A percentile compares a stretch with the other conserved stretches of the same genome.
phyloP scores from a whole-genome alignment of 92 coral and sea anemone genomes.

The Palythoa caribaeorum region DNA sequence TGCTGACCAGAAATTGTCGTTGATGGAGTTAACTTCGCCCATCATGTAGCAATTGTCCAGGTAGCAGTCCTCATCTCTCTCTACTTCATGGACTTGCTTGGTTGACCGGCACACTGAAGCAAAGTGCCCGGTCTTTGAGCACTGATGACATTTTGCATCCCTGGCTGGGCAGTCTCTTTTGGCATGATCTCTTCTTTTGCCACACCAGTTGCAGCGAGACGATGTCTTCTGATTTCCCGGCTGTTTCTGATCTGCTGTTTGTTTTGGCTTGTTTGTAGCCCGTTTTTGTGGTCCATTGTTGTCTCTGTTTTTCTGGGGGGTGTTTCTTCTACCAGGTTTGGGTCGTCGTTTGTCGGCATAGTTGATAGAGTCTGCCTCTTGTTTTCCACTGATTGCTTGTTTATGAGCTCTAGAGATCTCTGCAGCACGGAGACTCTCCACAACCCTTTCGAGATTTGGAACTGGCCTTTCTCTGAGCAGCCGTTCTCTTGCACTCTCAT shows the following conservation, averaged over 20 bases:
- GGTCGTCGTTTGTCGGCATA: not conserved
- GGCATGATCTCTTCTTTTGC: slow-evolving; percentile 22
- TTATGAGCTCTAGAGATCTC: not conserved
- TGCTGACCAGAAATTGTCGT: slow-evolving; percentile 38
- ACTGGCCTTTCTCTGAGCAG: slow-evolving; percentile 51
- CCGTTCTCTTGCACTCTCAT: slow-evolving; percentile 54
- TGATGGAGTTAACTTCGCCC: not conserved
- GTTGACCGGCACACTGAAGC: slow-evolving; percentile 24
- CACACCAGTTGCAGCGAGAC: not conserved
- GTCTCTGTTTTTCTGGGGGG: slow-evolving; percentile 5
- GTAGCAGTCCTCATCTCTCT: slow-evolving; percentile 8
- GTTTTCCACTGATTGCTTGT: not conserved
- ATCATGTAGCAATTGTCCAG: slow-evolving; percentile 7
- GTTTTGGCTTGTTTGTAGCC: not conserved
- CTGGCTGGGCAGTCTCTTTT: slow-evolving; percentile 25
- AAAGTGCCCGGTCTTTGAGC: slow-evolving; percentile 26
- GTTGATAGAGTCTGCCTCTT: not conserved
- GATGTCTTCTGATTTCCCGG: slow-evolving; percentile 11
- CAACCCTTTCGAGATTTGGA: slow-evolving; percentile 41
- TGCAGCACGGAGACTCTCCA: slow-evolving; percentile 25
- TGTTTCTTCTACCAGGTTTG: not conserved
- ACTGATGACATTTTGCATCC: slow-evolving; percentile 8
- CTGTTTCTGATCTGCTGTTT: not conserved
- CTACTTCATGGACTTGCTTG: slow-evolving; percentile 13
- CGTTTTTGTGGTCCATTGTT: slow-evolving; percentile 2